Conservation (phyloP, 2,888 invertebrate genomes). For the Pachliopta kotzebuea region DNA sequence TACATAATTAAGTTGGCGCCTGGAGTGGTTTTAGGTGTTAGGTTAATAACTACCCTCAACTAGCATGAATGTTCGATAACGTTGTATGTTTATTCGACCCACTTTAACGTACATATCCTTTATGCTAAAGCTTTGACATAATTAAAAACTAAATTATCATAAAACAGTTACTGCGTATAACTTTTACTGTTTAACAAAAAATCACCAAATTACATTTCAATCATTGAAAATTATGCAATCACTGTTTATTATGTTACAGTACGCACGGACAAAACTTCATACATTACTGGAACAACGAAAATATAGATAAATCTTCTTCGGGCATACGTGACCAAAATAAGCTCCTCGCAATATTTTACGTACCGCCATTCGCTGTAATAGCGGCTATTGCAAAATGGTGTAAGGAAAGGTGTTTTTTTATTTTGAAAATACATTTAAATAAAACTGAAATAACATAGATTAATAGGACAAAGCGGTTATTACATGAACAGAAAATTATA, state of each 20-base stretch:
- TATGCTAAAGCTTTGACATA: neutral
- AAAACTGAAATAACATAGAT: too few relatives aligned
- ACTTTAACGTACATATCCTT: conserved; percentile 35
- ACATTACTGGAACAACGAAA: conserved; percentile 4
- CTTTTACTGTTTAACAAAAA: neutral
- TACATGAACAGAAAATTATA: too few relatives aligned
- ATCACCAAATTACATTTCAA: neutral
- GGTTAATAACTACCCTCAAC: conserved; percentile 50
- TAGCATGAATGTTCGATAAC: conserved; percentile 61
- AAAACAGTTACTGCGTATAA: neutral
- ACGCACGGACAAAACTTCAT: neutral
- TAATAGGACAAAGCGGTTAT: too few relatives aligned
- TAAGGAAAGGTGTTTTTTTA: neutral
- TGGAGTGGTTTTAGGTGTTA: conserved; percentile 51
- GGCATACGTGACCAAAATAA: conserved; percentile 20
- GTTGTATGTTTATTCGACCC: conserved; percentile 42
- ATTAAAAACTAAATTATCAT: neutral
- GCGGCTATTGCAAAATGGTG: neutral
- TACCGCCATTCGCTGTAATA: neutral
- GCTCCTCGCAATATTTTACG: conserved; percentile 5
- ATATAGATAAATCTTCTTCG: conserved; percentile 21
- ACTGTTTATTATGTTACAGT: neutral
- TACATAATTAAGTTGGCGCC: conserved; percentile 58
- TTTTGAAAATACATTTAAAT: too few relatives aligned
- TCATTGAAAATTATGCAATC: neutral